A percentile compares a stretch with the other conserved stretches of the same genome.
phyloP scores from a whole-genome alignment of 2,113 vertebrate species.

The Nicator chloris region DNA sequence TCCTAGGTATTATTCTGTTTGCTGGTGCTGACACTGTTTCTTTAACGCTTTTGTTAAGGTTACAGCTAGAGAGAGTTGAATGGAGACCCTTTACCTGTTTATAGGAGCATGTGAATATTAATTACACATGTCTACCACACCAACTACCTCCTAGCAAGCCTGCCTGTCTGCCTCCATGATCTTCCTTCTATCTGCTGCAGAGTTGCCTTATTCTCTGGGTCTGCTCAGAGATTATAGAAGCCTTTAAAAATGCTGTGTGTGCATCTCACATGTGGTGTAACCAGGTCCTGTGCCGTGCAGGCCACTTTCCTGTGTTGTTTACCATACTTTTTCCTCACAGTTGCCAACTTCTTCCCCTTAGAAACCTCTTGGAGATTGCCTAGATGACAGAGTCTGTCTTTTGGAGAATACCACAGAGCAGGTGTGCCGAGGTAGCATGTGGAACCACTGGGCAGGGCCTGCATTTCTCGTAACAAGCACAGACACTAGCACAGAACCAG shows the following conservation, averaged over 20 bases:
- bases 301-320: neutral
- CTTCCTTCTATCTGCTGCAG: neutral
- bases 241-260: neutral
- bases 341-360: neutral
- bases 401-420: neutral
- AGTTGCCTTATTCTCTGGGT: neutral
- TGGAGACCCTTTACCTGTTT: neutral
- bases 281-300: neutral
- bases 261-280: neutral
- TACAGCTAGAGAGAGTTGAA: neutral
- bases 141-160: neutral
- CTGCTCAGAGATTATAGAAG: neutral
- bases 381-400: neutral
- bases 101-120: neutral
- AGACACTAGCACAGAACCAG: neutral
- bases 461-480: neutral
- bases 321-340: neutral
- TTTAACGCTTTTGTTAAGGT: neutral
- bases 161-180: neutral
- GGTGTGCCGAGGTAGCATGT: accelerated
- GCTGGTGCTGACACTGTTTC: neutral
- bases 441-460: constrained; percentile 10
- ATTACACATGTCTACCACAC: neutral
- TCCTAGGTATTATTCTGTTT: neutral
- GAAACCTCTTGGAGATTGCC: neutral